phyloP scores from a whole-genome alignment of 35 echinoderm and acorn worm genomes.

The Holothuria glaberrima region DNA sequence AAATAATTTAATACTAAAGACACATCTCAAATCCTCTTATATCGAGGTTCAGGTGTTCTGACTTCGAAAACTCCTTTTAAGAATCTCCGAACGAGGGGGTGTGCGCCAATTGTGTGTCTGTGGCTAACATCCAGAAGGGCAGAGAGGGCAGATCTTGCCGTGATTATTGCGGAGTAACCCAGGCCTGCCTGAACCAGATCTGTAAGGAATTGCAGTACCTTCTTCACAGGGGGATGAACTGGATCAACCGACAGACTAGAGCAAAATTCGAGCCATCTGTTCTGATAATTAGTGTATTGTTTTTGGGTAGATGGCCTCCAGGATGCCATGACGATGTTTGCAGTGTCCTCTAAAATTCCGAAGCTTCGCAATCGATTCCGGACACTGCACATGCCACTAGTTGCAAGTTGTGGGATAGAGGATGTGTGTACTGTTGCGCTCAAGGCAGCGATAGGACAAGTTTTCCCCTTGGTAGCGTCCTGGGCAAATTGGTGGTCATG shows the following conservation, averaged over 20 bases:
- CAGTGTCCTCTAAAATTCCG: constrained; percentile 16
- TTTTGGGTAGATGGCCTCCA: constrained; percentile 24
- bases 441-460: background rate
- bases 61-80: constrained; percentile 13
- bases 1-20: background rate
- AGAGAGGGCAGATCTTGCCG: constrained; percentile 9
- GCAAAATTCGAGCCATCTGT: background rate
- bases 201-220: background rate
- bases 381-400: background rate
- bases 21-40: background rate
- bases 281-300: background rate
- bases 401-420: background rate
- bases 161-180: background rate
- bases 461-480: constrained; percentile 2
- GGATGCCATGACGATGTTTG: background rate
- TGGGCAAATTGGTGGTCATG: background rate
- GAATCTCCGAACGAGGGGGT: background rate
- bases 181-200: background rate
- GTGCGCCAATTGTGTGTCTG: background rate
- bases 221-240: background rate
- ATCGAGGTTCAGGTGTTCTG: constrained; percentile 11
- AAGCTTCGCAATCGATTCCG: background rate
- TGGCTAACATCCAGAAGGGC: no score
- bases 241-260: background rate
- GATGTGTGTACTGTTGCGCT: background rate